Evolutionary conservation across 2,888 invertebrate species (phyloP).

Genomic region (Drosophila glabriapex): DNA sequence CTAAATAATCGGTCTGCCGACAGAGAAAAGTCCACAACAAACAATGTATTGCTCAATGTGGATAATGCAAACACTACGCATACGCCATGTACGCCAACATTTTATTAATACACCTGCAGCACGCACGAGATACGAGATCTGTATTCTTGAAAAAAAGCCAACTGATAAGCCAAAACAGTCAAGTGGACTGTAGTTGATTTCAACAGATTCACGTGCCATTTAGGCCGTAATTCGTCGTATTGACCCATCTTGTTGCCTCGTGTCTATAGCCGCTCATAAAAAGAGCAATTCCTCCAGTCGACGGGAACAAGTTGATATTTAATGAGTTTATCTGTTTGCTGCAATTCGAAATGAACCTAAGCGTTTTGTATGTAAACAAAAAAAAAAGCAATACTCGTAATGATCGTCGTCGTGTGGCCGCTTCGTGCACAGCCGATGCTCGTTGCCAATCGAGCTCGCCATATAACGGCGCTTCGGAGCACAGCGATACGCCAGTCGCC

Average conservation of each 20-base stretch:
- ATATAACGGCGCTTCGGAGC: constrained; percentile 72
- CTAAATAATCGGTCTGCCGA: constrained; percentile 5
- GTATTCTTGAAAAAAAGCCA: neutral
- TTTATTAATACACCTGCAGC: constrained; percentile 70
- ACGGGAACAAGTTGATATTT: constrained; percentile 29
- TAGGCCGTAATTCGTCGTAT: constrained; percentile 56
- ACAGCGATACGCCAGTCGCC: constrained; percentile 60
- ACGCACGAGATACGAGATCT: constrained; percentile 42
- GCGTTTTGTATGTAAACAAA: constrained; percentile 40
- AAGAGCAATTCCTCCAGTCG: neutral
- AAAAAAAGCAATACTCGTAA: neutral
- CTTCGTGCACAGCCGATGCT: constrained; percentile 45
- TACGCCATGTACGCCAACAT: constrained; percentile 54
- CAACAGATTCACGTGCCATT: constrained; percentile 62
- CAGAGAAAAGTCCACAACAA: constrained; percentile 27
- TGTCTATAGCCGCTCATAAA: constrained; percentile 33
- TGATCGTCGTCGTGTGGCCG: constrained; percentile 26
- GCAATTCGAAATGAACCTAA: constrained; percentile 57
- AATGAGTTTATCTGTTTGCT: constrained; percentile 57
- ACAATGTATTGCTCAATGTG: constrained; percentile 26
- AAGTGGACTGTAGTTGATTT: constrained; percentile 35
- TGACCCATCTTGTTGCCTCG: constrained; percentile 50
- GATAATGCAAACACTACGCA: constrained; percentile 64
- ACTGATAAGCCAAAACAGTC: constrained; percentile 10
- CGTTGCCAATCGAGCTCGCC: constrained; percentile 36